Conservation (phyloP, 2,888 invertebrate genomes). For the Laspeyria flexula region DNA sequence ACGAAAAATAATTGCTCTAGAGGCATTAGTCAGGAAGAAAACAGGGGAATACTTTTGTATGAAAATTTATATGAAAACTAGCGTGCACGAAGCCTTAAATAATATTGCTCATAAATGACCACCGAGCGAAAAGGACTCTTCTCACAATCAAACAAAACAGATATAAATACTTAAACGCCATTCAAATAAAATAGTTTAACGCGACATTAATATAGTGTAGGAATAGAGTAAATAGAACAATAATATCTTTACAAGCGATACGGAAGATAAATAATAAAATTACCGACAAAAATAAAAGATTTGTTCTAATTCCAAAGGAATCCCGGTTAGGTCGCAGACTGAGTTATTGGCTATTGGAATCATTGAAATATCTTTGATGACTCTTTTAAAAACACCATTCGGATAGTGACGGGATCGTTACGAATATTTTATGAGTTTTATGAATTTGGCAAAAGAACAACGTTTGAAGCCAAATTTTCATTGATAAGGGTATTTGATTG, state of each 20-base stretch:
- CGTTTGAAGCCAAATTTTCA: too few species aligned
- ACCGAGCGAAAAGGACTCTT: too few species aligned
- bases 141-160: too few species aligned
- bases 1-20: too few species aligned
- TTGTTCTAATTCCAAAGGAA: slow-evolving; percentile 48
- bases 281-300: slow-evolving; percentile 44
- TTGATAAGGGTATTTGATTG: too few species aligned
- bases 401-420: not conserved
- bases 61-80: too few species aligned
- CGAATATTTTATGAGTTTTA: not conserved
- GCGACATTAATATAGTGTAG: slow-evolving; percentile 24
- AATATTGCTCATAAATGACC: too few species aligned
- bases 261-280: slow-evolving; percentile 39
- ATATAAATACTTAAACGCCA: not conserved
- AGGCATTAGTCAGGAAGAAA: too few species aligned
- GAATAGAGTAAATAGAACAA: slow-evolving; percentile 34
- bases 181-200: slow-evolving; percentile 21
- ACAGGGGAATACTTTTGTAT: too few species aligned
- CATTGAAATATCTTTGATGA: slow-evolving; percentile 30
- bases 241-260: slow-evolving; percentile 44
- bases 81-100: too few species aligned
- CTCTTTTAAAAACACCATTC: slow-evolving; percentile 9
- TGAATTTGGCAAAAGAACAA: not conserved
- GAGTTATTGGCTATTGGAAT: slow-evolving; percentile 45
- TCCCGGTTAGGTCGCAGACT: slow-evolving; percentile 48